Base-by-base conservation (phyloP, 2,888 invertebrate species). In the Tetropium fuscum region DNA sequence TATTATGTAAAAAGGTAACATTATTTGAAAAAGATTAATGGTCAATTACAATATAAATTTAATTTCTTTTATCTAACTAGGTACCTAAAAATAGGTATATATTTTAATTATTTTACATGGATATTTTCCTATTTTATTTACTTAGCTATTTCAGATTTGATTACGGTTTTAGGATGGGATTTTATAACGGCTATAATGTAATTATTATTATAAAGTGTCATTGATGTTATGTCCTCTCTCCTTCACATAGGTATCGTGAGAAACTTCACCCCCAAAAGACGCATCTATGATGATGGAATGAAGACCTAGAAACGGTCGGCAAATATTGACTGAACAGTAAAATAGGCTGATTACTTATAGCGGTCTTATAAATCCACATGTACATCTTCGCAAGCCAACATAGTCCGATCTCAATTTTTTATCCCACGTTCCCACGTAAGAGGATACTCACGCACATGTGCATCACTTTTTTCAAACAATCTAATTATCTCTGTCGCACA, bases 281-380 rank as follows among this genome's bases (percentile, higher is more conserved):
- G 7, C 6, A 3, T 7, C 30, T 20, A 10, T 49, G 38, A 38
- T 25, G 38, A 25, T 10, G 15, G 10, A 49, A 38, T n/a, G 5
- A 38, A 38, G 44, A 8, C n/a, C 22, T 19, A 34, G n/a, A 32
- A 38, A 22, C 49, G 49, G 49, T 54, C 38, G 19, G 55, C 72
- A 75, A 79, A 80, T 80, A 80, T 80, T 80, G 76, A 77, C 74
- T 70, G 73, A 80, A 79, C 79, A 73, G 78, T 78, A 73, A 74
- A 70, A 60, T 56, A 60, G 43, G 59, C 66, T 66, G 70, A 74
- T 74, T 69, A 68, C 70, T 71, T 61, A 64, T 75, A 78, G 76
- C 76, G 75, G 74, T 69, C 69, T 74, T 73, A 63, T 40, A 63
- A 44, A 54, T 53, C 45, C 54, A 70, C 66, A 43, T 63, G 69